Percentiles rank a stretch among this genome's conserved stretches.
These are phyloP conservation scores for Ceratina japonica DNA, from an alignment of 1,140 invertebrate genomes.

Conservation along the genomic window DNA sequence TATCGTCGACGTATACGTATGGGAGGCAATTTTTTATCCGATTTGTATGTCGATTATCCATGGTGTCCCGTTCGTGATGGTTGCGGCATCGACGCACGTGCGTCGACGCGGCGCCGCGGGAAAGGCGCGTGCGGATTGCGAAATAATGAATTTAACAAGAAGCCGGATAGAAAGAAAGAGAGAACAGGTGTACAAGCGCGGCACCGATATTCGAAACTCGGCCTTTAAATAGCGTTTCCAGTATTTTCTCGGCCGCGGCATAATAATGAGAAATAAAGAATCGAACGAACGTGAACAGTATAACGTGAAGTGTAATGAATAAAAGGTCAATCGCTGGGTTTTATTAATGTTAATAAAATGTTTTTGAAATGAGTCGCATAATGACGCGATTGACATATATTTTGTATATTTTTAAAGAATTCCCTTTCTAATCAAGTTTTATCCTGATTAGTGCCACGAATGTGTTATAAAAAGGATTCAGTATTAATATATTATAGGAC, in stretches of 20 bases:
- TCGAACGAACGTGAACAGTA: not conserved
- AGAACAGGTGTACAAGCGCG: constrained; percentile 52
- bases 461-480: too few species aligned
- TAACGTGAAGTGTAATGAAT: too few species aligned
- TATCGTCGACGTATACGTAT: constrained; percentile 49
- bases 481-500: too few species aligned
- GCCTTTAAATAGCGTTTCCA: constrained; percentile 48
- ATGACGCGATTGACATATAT: too few species aligned
- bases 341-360: too few species aligned
- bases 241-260: constrained; percentile 5
- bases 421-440: too few species aligned
- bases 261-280: constrained; percentile 41
- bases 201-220: constrained; percentile 55
- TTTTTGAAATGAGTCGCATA: too few species aligned
- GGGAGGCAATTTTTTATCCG: constrained; percentile 17
- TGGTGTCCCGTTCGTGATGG: constrained; percentile 38
- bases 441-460: too few species aligned
- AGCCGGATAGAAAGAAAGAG: constrained; percentile 40
- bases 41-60: constrained; percentile 51
- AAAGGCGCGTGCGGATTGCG: constrained; percentile 63
- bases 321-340: too few species aligned
- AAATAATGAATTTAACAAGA: constrained; percentile 65
- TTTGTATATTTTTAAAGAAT: too few species aligned
- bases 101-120: constrained; percentile 53
- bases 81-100: constrained; percentile 63